Evolutionary conservation across 2,113 vertebrate genomes (phyloP).

Genomic region (Triplophysa dalaica): DNA sequence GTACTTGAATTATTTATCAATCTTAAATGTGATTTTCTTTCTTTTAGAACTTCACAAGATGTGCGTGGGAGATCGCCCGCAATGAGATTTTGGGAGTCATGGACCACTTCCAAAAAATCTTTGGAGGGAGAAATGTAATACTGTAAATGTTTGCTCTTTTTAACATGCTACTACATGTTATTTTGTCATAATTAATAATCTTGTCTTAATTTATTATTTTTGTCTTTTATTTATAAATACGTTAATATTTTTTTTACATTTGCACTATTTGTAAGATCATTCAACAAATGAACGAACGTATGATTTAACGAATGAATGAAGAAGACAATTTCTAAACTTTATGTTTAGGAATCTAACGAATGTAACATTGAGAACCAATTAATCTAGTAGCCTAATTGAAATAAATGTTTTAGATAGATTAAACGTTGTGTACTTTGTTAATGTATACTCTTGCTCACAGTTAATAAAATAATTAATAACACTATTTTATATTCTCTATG

Average conservation of each 20-base stretch:
- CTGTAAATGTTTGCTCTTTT: background rate
- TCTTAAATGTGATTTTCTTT: background rate
- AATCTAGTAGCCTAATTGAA: background rate
- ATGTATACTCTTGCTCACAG: background rate
- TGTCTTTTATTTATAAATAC: background rate
- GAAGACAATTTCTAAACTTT: background rate
- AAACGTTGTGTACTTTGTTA: background rate
- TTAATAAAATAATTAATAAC: background rate
- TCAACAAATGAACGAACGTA: background rate
- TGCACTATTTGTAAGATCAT: background rate
- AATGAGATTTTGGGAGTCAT: slow-evolving; percentile 13
- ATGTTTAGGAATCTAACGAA: background rate
- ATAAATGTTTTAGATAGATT: background rate
- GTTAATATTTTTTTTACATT: background rate
- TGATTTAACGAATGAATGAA: background rate
- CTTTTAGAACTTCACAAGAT: slow-evolving; percentile 29
- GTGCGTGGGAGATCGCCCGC: slow-evolving; percentile 45
- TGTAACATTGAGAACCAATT: background rate
- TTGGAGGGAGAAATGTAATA: background rate
- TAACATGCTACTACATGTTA: background rate
- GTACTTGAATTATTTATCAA: background rate
- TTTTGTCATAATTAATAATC: background rate
- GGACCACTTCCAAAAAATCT: background rate
- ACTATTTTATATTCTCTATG: background rate
- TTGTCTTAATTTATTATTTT: background rate